Evolutionary conservation across 2,888 invertebrate species (phyloP), one percentile per base, ranked within the genome.

Genomic region (Drosophila gaucha): DNA sequence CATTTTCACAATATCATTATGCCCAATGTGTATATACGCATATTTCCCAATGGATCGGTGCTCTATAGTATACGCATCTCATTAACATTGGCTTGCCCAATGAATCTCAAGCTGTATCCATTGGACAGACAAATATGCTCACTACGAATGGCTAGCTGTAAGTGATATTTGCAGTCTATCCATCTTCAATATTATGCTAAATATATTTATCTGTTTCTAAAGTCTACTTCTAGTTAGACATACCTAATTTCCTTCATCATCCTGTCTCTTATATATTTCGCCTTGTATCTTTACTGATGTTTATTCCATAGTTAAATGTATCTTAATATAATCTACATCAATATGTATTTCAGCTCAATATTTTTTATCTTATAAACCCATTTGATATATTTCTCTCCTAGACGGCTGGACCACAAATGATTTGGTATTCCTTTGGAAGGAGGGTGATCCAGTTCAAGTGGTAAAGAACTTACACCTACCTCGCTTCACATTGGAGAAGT

Each of bases 371-470:
- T 2, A 43, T 28, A 6, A 14, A 18, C 18, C 6, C 30, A 20
- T 28, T 22, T n/a, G 2, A 10, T 10, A 18, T 31, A 5, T 6
- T 18, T 6, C 1, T n/a, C 44, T 5, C 2, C 14, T 92, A 99
- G 99, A 99, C 92, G 99, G 99, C 70, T 99, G 98, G 96, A 99
- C 99, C 43, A 98, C 98, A 44, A 96, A 96, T 80, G 98, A 99
- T 93, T 94, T 99, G 89, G 97, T 98, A 83, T 99, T 99, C 93
- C 93, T 97, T 80, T 99, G 98, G 98, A 98, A 98, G 92, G 96
- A 97, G 91, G 96, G 96, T 28, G 97, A 98, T 92, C 98, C 98
- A 2, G 98, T 98, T 58, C 98, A 98, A 93, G 97, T 98, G 77
- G 97, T 97, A 78, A 97, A 97, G 92, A 97, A 97, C 92, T 93